These are phyloP conservation scores for Rhipidura dahli DNA, from an alignment of 2,113 vertebrate genomes.

Conservation along the genomic window DNA sequence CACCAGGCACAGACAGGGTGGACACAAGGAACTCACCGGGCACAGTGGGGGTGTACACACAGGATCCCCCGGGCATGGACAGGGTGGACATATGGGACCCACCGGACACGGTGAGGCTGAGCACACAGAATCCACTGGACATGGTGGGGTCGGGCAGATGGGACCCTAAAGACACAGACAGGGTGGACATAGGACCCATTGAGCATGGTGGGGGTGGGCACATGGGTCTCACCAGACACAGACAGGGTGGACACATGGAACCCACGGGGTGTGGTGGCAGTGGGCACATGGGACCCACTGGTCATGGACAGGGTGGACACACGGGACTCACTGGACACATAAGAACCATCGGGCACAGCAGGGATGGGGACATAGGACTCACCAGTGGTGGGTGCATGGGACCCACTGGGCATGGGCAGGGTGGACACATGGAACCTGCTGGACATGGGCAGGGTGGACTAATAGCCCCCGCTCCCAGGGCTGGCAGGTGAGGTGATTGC, in stretches of 20 bases:
- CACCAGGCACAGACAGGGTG: rapidly evolving
- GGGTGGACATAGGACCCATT: background rate
- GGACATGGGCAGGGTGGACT: background rate
- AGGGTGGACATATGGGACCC: background rate
- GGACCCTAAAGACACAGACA: background rate
- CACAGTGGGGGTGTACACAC: background rate
- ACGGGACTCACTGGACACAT: background rate
- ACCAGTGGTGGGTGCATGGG: background rate
- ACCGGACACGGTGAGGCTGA: background rate
- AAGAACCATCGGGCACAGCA: rapidly evolving
- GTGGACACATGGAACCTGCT: background rate
- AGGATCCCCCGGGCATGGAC: rapidly evolving
- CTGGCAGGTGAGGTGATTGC: background rate
- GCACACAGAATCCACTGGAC: background rate
- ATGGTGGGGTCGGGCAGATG: no score
- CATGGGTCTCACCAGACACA: rapidly evolving
- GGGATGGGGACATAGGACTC: no score
- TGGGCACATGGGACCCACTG: no score
- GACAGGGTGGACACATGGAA: background rate
- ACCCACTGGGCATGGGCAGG: background rate
- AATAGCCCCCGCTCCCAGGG: no score
- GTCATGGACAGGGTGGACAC: background rate
- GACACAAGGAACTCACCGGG: rapidly evolving
- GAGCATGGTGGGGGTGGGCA: background rate
- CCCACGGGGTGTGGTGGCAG: no score